phyloP scores from a whole-genome alignment of 2,797 vertebrate genomes.

The Hemibagrus guttatus region DNA sequence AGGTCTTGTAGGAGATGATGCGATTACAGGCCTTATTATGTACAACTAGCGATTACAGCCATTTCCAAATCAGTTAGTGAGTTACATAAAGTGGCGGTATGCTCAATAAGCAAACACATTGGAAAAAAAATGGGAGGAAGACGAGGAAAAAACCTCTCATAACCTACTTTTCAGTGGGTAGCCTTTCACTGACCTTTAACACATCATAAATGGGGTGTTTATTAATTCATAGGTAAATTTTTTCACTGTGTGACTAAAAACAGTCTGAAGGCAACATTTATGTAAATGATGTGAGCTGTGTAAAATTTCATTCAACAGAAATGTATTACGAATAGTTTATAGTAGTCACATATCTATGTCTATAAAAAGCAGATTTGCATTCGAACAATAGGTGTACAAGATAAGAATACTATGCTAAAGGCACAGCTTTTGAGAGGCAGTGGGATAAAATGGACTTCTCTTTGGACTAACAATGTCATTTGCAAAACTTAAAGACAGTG shows the following conservation, averaged over 20 bases:
- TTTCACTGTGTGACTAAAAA: not conserved
- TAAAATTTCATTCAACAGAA: not conserved
- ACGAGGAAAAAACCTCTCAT: slow-evolving; percentile 54
- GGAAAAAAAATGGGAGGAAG: slow-evolving; percentile 20
- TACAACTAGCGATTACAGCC: slow-evolving; percentile 66
- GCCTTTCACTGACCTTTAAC: slow-evolving; percentile 64
- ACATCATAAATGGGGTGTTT: slow-evolving; percentile 11
- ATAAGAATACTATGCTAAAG: slow-evolving; percentile 9
- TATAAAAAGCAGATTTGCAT: slow-evolving; percentile 6
- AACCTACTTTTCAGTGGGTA: slow-evolving; percentile 62
- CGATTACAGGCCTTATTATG: slow-evolving; percentile 70
- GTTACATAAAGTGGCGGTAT: slow-evolving; percentile 46
- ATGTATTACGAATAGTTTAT: not conserved
- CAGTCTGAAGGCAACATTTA: not conserved
- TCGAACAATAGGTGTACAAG: not conserved
- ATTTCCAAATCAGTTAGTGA: slow-evolving; percentile 70
- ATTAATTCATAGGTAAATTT: not conserved
- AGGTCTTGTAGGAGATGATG: slow-evolving; percentile 73
- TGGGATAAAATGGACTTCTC: slow-evolving; percentile 22
- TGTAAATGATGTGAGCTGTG: not conserved
- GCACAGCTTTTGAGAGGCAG: slow-evolving; percentile 16
- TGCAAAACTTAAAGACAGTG: slow-evolving; percentile 20
- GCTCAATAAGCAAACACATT: slow-evolving; percentile 54
- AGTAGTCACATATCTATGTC: not conserved
- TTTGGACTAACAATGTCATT: slow-evolving; percentile 27